These are phyloP conservation scores for Ursus arctos DNA, from an alignment of 2,113 vertebrate genomes.

Conservation along the genomic window DNA sequence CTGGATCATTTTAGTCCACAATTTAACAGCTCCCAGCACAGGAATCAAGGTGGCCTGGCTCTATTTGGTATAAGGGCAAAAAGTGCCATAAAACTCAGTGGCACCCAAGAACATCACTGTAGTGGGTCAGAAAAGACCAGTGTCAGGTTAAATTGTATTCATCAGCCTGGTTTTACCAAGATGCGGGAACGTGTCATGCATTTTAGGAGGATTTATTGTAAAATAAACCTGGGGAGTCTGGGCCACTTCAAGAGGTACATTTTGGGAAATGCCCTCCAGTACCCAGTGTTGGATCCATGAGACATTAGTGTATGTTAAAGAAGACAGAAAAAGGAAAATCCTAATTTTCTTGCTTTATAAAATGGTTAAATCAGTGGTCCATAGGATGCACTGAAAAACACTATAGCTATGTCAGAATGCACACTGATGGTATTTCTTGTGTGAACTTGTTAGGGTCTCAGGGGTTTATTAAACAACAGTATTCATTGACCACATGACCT, in stretches of 20 bases:
- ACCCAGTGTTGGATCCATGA: neutral
- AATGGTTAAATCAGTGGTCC: neutral
- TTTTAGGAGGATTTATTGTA: neutral
- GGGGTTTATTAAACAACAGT: neutral
- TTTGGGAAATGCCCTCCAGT: neutral
- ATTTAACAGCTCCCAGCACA: neutral
- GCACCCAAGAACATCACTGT: neutral
- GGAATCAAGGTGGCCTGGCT: neutral
- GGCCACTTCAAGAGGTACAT: neutral
- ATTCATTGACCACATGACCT: neutral
- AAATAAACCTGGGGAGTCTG: slow-evolving; percentile 20
- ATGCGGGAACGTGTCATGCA: neutral
- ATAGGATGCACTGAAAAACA: neutral
- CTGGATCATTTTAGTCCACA: neutral
- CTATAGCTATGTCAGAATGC: neutral
- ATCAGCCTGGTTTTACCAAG: neutral
- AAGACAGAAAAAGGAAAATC: neutral
- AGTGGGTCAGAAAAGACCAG: neutral
- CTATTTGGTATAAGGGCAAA: neutral
- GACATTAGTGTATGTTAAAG: neutral
- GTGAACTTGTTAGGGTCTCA: neutral
- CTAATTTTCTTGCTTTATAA: slow-evolving; percentile 40
- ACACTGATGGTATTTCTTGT: neutral
- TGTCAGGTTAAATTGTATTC: neutral
- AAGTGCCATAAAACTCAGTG: neutral